Evolutionary conservation across 2,797 vertebrate genomes (phyloP).

Genomic region (Gallinago stenura): DNA sequence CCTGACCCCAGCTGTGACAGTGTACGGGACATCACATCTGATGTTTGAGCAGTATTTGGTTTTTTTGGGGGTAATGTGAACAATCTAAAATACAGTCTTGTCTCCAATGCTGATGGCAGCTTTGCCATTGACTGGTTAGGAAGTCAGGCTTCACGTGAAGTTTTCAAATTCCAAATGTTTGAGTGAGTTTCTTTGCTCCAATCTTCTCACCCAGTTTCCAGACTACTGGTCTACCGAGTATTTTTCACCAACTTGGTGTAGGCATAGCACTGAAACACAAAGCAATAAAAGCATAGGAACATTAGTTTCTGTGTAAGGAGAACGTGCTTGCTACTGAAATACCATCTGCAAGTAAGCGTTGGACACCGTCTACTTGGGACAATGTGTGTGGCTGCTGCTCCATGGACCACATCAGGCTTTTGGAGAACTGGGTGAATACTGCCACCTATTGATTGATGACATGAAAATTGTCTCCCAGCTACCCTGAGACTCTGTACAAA

Average conservation of each 20-base stretch:
- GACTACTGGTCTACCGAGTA: fast-evolving
- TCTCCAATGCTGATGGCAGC: neutral
- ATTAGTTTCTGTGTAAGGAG: fast-evolving
- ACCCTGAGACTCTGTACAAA: fast-evolving
- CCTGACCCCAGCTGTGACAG: fast-evolving
- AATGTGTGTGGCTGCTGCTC: neutral
- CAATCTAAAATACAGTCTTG: neutral
- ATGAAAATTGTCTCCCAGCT: neutral
- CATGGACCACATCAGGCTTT: fast-evolving
- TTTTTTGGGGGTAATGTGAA: neutral
- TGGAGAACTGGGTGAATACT: conserved; percentile 73
- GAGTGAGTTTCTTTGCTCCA: neutral
- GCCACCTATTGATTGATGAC: conserved; percentile 77
- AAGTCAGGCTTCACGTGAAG: neutral
- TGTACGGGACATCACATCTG: fast-evolving
- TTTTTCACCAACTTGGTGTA: neutral
- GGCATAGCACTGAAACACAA: fast-evolving
- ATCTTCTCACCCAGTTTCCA: neutral
- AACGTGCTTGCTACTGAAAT: neutral
- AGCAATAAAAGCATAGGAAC: fast-evolving
- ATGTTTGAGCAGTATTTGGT: neutral
- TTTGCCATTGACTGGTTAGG: neutral
- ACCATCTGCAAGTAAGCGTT: neutral
- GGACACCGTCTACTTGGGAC: neutral
- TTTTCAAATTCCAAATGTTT: neutral